Evolutionary conservation across 2,113 vertebrate species (phyloP).

Genomic region (Sorex fumeus): DNA sequence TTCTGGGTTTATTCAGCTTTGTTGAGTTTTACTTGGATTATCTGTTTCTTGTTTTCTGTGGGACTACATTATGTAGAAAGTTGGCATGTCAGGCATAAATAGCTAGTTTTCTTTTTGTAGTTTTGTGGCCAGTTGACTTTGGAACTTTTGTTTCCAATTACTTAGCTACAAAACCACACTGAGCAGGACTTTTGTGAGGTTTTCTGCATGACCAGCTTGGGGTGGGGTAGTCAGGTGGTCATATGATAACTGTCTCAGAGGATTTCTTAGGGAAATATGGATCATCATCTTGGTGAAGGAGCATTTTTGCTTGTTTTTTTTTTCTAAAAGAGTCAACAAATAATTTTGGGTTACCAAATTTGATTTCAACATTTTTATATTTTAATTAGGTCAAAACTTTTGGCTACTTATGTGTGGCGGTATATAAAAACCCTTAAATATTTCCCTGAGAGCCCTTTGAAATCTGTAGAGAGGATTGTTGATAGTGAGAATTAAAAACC

Average conservation of each 20-base stretch:
- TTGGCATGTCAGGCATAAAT: conserved; percentile 56
- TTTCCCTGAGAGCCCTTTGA: too few relatives aligned
- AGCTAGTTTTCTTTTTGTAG: conserved; percentile 64
- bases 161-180: conserved; percentile 42
- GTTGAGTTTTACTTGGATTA: conserved; percentile 62
- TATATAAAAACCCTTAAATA: too few relatives aligned
- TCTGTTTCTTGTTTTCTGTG: conserved; percentile 29
- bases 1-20: conserved; percentile 35
- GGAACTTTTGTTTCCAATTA: conserved; percentile 53
- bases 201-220: not conserved
- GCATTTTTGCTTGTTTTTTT: not conserved
- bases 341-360: conserved; percentile 40
- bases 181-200: conserved; percentile 25
- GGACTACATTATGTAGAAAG: conserved; percentile 54
- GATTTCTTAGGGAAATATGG: conserved; percentile 41
- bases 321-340: conserved; percentile 1
- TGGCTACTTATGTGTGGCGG: not conserved
- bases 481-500: not conserved
- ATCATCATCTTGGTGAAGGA: conserved; percentile 22
- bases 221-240: not conserved
- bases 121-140: conserved; percentile 52
- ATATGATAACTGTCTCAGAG: not conserved
- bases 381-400: conserved; percentile 45
- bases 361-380: conserved; percentile 19
- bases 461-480: not conserved